These are phyloP conservation scores for Clivina fossor DNA, from an alignment of 2,888 invertebrate genomes.

Conservation along the genomic window DNA sequence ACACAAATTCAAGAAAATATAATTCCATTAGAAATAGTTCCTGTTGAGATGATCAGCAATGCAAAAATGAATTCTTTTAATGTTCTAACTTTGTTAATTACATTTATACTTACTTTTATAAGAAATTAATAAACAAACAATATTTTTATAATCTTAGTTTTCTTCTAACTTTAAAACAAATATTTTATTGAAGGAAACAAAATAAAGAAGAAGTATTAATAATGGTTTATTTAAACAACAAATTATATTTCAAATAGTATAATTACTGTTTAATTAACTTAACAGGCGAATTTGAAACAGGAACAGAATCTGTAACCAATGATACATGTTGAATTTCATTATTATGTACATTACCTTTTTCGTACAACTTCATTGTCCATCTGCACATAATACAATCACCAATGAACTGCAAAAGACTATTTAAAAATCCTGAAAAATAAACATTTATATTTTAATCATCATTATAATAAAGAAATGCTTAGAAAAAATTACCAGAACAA, in stretches of 20 bases:
- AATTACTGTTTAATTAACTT: conserved; percentile 5
- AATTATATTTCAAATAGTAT: not conserved
- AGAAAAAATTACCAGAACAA: conserved; percentile 63
- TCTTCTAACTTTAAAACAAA: conserved; percentile 5
- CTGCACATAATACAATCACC: conserved; percentile 45
- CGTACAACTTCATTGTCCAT: conserved; percentile 38
- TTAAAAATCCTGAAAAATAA: conserved; percentile 45
- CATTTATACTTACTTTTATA: not conserved
- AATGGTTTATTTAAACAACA: not conserved
- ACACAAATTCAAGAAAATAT: conserved; percentile 47
- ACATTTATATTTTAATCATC: conserved; percentile 10
- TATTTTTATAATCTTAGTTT: not conserved
- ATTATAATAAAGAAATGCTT: not conserved
- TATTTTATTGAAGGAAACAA: conserved; percentile 3
- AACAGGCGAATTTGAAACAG: conserved; percentile 16
- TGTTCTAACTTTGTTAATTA: not conserved
- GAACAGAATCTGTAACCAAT: conserved; percentile 7
- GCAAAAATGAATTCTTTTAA: not conserved
- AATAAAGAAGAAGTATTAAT: not conserved
- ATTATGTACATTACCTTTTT: conserved; percentile 28
- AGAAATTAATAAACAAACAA: not conserved
- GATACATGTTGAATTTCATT: conserved; percentile 12
- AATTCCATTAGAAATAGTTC: conserved; percentile 41
- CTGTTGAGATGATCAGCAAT: conserved; percentile 18
- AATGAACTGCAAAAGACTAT: conserved; percentile 44